Conservation (phyloP, 2,888 invertebrate genomes). For the Rhogogaster chlorosoma region DNA sequence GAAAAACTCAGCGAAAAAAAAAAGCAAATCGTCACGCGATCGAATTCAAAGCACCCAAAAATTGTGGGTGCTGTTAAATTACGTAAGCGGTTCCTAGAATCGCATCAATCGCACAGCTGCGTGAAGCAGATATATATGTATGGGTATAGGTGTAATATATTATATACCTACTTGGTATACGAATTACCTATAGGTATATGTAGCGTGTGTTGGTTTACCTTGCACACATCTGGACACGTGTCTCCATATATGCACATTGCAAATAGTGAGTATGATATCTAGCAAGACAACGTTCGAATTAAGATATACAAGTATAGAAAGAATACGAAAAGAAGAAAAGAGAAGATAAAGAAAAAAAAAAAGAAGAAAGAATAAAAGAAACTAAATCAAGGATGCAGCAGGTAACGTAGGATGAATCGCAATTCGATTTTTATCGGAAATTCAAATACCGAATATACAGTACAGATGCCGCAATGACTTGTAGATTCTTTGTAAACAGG, state of each 20-base stretch:
- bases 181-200: neutral
- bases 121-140: neutral
- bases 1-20: neutral
- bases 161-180: neutral
- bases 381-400: slow-evolving; percentile 13
- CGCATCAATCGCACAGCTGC: neutral
- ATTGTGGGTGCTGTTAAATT: slow-evolving; percentile 14
- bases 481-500: slow-evolving; percentile 64
- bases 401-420: slow-evolving; percentile 34
- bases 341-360: neutral
- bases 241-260: neutral
- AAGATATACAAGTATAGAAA: neutral
- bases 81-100: slow-evolving; percentile 12
- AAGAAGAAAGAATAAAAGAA: neutral
- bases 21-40: neutral
- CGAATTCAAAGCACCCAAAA: neutral
- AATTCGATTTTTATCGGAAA: slow-evolving; percentile 39
- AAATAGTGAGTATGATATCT: neutral
- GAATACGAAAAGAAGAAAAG: neutral
- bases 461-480: slow-evolving; percentile 62
- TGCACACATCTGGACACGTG: neutral
- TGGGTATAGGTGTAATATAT: neutral
- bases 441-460: slow-evolving; percentile 31
- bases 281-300: neutral
- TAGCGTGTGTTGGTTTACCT: neutral